Evolutionary conservation across 2,888 invertebrate genomes (phyloP).

Genomic region (Meiosimyza platycephala): DNA sequence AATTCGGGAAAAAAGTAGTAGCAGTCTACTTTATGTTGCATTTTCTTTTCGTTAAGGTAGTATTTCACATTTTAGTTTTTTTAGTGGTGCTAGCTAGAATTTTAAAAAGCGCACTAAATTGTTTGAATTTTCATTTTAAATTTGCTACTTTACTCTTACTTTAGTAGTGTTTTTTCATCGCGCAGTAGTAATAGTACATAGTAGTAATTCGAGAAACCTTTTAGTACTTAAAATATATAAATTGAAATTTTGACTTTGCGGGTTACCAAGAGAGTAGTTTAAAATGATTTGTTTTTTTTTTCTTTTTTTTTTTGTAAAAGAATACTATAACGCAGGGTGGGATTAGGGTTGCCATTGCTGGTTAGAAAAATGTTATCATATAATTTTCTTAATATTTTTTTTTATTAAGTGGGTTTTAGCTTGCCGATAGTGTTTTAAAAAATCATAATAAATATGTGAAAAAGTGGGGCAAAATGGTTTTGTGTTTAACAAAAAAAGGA

Average conservation of each 20-base stretch:
- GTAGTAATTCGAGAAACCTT: neutral
- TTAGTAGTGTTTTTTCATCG: too few relatives aligned
- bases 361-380: neutral
- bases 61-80: neutral
- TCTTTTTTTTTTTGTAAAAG: neutral
- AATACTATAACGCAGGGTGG: conserved; percentile 4
- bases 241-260: conserved; percentile 11
- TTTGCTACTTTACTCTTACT: too few relatives aligned
- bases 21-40: conserved; percentile 23
- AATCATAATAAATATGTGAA: conserved; percentile 2
- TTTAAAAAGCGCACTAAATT: neutral
- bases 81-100: neutral
- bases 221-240: conserved; percentile 9
- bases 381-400: neutral
- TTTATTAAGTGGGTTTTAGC: neutral
- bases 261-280: conserved; percentile 16
- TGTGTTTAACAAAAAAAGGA: conserved; percentile 16
- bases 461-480: neutral
- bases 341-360: conserved; percentile 7
- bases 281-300: neutral
- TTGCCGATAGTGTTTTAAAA: conserved; percentile 1
- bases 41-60: neutral
- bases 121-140: neutral
- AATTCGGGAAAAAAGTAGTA: neutral
- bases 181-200: neutral